Conservation (phyloP, 1,140 invertebrate genomes). For the Drosophila rhopaloa region DNA sequence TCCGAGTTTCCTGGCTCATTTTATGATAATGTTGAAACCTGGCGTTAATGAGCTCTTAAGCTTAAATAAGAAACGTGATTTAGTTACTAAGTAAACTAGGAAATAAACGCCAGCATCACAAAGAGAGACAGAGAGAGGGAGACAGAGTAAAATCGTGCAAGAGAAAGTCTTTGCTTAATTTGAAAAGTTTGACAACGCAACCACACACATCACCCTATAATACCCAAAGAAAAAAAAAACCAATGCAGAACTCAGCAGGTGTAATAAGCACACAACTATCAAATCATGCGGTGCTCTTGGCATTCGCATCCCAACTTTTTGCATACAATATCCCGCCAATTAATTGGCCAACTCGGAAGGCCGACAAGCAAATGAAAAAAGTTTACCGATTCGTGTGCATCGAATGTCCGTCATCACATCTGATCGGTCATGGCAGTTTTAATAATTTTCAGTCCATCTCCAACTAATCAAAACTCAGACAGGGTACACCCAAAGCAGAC, state of each 20-base stretch:
- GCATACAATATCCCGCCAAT: conserved; percentile 67
- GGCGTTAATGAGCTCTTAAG: conserved; percentile 83
- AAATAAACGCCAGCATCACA: conserved; percentile 46
- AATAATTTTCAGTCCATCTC: conserved; percentile 65
- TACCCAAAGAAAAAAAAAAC: conserved; percentile 19
- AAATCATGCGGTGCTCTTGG: conserved; percentile 32
- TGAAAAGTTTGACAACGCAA: conserved; percentile 74
- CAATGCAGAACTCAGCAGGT: conserved; percentile 49
- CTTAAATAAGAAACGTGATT: conserved; percentile 83
- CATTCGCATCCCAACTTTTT: conserved; percentile 58
- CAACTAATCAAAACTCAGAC: conserved; percentile 71
- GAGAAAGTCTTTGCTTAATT: conserved; percentile 80
- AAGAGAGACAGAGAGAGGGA: conserved; percentile 5
- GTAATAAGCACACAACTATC: conserved; percentile 50
- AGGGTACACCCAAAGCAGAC: conserved; percentile 17
- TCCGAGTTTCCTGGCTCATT: conserved; percentile 58
- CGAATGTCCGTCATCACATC: conserved; percentile 41
- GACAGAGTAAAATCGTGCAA: conserved; percentile 2
- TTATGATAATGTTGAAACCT: conserved; percentile 80
- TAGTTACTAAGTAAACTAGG: conserved; percentile 81
- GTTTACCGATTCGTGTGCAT: conserved; percentile 61
- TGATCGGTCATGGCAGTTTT: conserved; percentile 60
- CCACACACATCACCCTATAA: conserved; percentile 23
- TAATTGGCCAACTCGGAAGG: conserved; percentile 64
- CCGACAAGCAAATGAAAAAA: conserved; percentile 74